phyloP scores from a whole-genome alignment of 2,797 vertebrate genomes.

The Labroides dimidiatus region DNA sequence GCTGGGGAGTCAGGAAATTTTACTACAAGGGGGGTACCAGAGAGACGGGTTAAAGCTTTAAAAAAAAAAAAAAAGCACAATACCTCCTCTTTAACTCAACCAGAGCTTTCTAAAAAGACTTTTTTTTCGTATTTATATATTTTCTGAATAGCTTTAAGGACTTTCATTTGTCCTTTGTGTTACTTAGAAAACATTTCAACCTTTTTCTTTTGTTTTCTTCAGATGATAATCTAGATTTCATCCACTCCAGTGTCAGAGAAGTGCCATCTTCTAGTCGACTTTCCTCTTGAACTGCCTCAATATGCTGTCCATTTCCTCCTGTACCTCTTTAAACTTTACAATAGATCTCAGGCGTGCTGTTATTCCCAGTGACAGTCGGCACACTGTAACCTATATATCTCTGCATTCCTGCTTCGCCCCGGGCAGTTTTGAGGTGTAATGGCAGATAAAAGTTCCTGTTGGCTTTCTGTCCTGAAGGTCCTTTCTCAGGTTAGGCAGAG shows the following conservation, averaged over 20 bases:
- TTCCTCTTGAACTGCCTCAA: conserved; percentile 34
- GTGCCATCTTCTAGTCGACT: conserved; percentile 20
- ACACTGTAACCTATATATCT: conserved; percentile 16
- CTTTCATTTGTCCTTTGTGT: background rate
- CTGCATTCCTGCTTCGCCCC: conserved; percentile 4
- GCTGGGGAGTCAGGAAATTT: too few relatives aligned
- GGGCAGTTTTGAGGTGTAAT: conserved; percentile 48
- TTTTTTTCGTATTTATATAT: too few relatives aligned
- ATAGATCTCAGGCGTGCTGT: conserved; percentile 22
- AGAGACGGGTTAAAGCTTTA: too few relatives aligned
- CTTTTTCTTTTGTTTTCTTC: background rate
- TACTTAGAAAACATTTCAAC: background rate
- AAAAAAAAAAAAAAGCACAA: too few relatives aligned
- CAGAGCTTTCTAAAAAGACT: too few relatives aligned
- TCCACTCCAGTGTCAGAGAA: conserved; percentile 15
- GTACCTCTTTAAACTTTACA: conserved; percentile 43
- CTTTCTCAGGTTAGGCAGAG: conserved; percentile 28
- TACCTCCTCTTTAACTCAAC: too few relatives aligned
- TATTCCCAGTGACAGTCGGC: conserved; percentile 1
- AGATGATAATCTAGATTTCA: conserved; percentile 13
- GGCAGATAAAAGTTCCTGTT: conserved; percentile 36
- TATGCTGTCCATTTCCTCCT: conserved; percentile 29
- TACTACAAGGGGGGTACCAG: too few relatives aligned
- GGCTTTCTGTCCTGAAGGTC: conserved; percentile 31
- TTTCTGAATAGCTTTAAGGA: background rate